A percentile compares a stretch with the other conserved stretches of the same genome.
phyloP scores from a whole-genome alignment of 2,888 invertebrate species.

The Athetis lepigone region DNA sequence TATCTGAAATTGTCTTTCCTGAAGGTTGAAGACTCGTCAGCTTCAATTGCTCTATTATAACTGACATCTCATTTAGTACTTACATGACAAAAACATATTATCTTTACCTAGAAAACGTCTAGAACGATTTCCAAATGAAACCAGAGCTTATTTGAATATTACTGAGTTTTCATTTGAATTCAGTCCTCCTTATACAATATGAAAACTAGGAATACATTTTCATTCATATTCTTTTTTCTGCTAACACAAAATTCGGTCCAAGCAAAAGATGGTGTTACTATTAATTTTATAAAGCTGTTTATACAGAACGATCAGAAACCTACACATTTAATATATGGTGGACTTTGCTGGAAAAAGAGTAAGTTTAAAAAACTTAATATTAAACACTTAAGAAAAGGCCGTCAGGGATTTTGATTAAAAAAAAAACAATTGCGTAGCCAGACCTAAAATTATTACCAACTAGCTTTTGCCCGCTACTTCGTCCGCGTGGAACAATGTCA shows the following conservation, averaged over 20 bases:
- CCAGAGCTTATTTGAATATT: neutral
- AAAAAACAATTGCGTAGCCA: too few species aligned
- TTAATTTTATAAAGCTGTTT: slow-evolving; percentile 71
- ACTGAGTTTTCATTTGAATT: neutral
- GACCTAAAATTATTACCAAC: too few species aligned
- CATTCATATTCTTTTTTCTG: slow-evolving; percentile 21
- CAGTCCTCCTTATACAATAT: slow-evolving; percentile 26
- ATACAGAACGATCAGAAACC: slow-evolving; percentile 75
- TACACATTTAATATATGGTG: slow-evolving; percentile 68
- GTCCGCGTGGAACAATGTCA: too few species aligned
- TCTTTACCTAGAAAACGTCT: slow-evolving; percentile 20
- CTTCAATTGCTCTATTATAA: slow-evolving; percentile 37
- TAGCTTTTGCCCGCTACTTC: too few species aligned
- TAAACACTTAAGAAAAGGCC: too few species aligned
- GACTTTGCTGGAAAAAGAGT: slow-evolving; percentile 77
- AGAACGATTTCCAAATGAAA: neutral
- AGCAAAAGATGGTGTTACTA: slow-evolving; percentile 51
- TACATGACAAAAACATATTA: slow-evolving; percentile 26
- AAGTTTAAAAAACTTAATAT: too few species aligned
- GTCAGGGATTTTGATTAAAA: too few species aligned
- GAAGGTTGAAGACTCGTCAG: slow-evolving; percentile 47
- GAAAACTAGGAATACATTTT: slow-evolving; percentile 25
- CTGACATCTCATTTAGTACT: slow-evolving; percentile 33
- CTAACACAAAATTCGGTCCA: slow-evolving; percentile 16
- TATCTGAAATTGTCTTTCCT: slow-evolving; percentile 39